Evolutionary conservation across 1,140 invertebrate species (phyloP).

Genomic region (Lepidurus arcticus): DNA sequence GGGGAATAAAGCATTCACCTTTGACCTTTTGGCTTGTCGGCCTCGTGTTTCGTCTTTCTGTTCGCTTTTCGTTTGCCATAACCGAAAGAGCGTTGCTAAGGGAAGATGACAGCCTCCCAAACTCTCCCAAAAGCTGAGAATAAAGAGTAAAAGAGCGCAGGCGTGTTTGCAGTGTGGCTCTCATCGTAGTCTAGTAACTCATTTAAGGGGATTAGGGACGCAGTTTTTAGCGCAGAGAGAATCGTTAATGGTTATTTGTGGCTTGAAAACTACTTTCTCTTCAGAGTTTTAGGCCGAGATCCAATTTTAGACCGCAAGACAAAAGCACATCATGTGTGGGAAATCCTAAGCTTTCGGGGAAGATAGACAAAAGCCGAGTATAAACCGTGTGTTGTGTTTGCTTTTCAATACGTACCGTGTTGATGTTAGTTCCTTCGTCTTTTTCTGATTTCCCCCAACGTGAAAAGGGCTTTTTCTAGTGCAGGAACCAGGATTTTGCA

Average conservation of each 20-base stretch:
- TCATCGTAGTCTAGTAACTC: neutral
- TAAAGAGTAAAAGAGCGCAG: conserved; percentile 1
- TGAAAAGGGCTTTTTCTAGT: too few relatives aligned
- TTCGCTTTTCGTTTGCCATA: conserved; percentile 15
- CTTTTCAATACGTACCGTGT: conserved; percentile 5
- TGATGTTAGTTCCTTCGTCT: neutral
- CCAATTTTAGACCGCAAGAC: conserved; percentile 4
- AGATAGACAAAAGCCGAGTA: conserved; percentile 2
- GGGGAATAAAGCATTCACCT: neutral
- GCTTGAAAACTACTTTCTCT: neutral
- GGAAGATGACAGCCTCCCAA: neutral
- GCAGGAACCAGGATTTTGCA: too few relatives aligned
- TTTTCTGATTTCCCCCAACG: neutral
- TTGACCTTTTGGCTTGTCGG: neutral
- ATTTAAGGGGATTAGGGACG: neutral
- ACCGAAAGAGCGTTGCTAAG: neutral
- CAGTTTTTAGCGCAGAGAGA: neutral
- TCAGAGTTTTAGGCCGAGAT: neutral
- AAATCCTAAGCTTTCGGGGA: neutral
- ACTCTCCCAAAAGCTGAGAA: neutral
- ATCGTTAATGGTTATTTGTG: neutral
- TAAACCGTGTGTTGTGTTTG: conserved; percentile 5
- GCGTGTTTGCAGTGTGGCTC: neutral
- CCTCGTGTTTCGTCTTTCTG: neutral
- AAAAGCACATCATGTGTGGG: neutral